Conservation (phyloP, 2,888 invertebrate genomes). For the Rhorus exstirpatorius region DNA sequence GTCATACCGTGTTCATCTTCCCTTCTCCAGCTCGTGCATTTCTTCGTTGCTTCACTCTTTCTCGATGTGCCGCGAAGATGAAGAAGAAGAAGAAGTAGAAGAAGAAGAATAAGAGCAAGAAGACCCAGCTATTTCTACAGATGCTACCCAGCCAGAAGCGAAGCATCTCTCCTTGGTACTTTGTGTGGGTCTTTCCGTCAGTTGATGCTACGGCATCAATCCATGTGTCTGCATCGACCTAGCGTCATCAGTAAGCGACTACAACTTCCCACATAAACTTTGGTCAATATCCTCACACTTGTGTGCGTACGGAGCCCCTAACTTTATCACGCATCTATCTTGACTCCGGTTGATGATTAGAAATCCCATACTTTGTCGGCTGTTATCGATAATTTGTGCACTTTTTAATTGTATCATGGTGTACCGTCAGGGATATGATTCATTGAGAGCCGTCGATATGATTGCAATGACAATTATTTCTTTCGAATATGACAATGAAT, state of each 20-base stretch:
- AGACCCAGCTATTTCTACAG: conserved; percentile 73
- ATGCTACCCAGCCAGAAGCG: conserved; percentile 65
- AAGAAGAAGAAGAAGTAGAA: conserved; percentile 40
- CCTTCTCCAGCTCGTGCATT: conserved; percentile 9
- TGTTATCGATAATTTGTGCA: neutral
- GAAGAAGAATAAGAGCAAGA: conserved; percentile 36
- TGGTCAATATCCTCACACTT: conserved; percentile 30
- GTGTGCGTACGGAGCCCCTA: neutral
- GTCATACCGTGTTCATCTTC: conserved; percentile 37
- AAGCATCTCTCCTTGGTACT: conserved; percentile 55
- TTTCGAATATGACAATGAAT: too few relatives aligned
- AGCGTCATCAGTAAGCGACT: neutral
- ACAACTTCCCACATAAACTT: conserved; percentile 35
- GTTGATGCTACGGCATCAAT: conserved; percentile 32
- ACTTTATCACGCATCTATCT: neutral
- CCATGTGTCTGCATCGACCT: conserved; percentile 52
- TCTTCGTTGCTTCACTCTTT: conserved; percentile 37
- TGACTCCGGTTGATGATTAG: neutral
- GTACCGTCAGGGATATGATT: too few relatives aligned
- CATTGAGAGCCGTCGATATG: too few relatives aligned
- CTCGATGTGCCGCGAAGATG: conserved; percentile 59
- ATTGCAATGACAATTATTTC: too few relatives aligned
- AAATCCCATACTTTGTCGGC: neutral
- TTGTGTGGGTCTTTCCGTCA: conserved; percentile 59
- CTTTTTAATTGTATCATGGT: too few relatives aligned